A percentile compares a stretch with the other conserved stretches of the same genome.
Conservation (phyloP, 2,113 vertebrate genomes). For the Mungos mungo region DNA sequence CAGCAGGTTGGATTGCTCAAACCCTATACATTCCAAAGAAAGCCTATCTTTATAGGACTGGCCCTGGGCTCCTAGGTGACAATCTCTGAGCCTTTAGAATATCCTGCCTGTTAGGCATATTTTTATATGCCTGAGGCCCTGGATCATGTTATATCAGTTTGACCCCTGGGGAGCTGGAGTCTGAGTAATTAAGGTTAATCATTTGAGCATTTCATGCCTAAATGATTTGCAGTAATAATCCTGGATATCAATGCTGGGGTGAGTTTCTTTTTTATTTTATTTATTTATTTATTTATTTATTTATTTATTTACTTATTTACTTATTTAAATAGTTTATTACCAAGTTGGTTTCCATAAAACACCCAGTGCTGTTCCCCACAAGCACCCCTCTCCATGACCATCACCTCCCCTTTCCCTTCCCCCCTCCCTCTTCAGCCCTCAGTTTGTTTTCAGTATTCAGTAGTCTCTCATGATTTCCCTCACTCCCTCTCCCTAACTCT, state of each 20-base stretch:
- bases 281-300: no score
- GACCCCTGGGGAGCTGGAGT: neutral
- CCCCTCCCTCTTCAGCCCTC: no score
- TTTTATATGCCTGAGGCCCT: neutral
- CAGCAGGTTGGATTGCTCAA: neutral
- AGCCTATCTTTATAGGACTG: neutral
- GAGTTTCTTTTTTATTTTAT: neutral
- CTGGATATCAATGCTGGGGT: neutral
- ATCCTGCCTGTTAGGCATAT: neutral
- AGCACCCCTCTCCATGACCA: no score
- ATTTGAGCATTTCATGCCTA: neutral
- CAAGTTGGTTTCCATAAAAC: no score
- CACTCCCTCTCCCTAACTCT: no score
- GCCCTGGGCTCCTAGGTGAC: neutral
- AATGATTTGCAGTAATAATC: neutral
- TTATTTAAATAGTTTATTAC: no score
- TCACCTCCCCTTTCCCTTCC: no score
- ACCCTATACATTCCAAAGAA: neutral
- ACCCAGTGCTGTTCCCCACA: no score
- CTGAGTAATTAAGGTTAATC: neutral
- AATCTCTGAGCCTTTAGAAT: neutral
- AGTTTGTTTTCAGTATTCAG: no score
- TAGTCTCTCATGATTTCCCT: no score
- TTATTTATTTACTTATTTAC: no score
- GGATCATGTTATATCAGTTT: neutral